A percentile compares a stretch with the other conserved stretches of the same genome.
These are phyloP conservation scores for Paradoxurus hermaphroditus DNA, from an alignment of 2,113 vertebrate species.

Conservation along the genomic window DNA sequence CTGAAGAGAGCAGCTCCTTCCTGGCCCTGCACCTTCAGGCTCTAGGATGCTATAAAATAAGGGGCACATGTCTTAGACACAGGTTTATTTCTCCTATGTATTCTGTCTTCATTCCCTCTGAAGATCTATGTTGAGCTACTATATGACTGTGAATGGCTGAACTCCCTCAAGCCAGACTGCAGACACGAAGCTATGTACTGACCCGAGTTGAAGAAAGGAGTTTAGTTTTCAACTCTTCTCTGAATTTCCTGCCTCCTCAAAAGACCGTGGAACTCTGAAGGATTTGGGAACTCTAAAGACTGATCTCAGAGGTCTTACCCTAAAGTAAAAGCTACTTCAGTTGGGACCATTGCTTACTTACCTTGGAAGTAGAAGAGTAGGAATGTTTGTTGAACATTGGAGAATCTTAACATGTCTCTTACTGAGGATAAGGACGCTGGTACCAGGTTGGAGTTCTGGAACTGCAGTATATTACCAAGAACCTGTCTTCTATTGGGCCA, in stretches of 20 bases:
- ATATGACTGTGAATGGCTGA: constrained; percentile 43
- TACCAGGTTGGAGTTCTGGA: not conserved
- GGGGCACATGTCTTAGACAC: constrained; percentile 31
- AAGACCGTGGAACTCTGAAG: not conserved
- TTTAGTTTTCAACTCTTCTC: constrained; percentile 23
- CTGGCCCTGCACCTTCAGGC: constrained; percentile 15
- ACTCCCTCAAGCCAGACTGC: constrained; percentile 27
- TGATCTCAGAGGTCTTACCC: not conserved
- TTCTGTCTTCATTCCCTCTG: constrained; percentile 24
- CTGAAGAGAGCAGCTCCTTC: constrained; percentile 75
- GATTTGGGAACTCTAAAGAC: not conserved
- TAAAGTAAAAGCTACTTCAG: not conserved
- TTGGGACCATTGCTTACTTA: constrained; percentile 25
- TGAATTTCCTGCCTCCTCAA: constrained; percentile 9
- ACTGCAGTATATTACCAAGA: not conserved
- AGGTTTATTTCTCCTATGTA: constrained; percentile 52
- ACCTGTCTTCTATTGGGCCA: not conserved
- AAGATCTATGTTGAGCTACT: not conserved
- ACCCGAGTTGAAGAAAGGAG: constrained; percentile 14
- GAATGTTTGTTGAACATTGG: constrained; percentile 29
- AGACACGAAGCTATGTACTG: constrained; percentile 26
- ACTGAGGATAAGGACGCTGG: not conserved
- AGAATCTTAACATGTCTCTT: constrained; percentile 10
- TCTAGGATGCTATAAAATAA: constrained; percentile 49
- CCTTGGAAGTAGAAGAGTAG: not conserved